Conservation (phyloP, 2,888 invertebrate genomes). For the Phyllotreta striolata region DNA sequence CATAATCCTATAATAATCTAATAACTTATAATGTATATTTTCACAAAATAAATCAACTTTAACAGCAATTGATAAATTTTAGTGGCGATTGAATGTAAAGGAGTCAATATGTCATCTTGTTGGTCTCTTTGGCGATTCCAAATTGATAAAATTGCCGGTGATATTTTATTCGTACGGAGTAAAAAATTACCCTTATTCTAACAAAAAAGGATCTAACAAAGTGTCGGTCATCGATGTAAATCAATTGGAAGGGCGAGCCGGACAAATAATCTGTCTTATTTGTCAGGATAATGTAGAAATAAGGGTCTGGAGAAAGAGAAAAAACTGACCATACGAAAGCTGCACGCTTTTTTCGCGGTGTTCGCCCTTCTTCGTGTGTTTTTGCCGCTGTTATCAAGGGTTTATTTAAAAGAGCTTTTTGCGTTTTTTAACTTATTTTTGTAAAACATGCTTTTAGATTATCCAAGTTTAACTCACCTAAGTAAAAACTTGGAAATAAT, state of each 20-base stretch:
- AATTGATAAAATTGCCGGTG: conserved; percentile 30
- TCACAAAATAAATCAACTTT: no score
- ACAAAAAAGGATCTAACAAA: conserved; percentile 45
- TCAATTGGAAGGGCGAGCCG: conserved; percentile 59
- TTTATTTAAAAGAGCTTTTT: not conserved
- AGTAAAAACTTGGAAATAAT: no score
- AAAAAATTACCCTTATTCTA: conserved; percentile 30
- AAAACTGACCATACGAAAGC: conserved; percentile 52
- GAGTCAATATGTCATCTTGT: no score
- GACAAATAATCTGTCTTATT: conserved; percentile 61
- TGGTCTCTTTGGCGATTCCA: conserved; percentile 5
- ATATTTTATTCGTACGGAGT: conserved; percentile 28
- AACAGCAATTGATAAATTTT: no score
- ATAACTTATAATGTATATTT: no score
- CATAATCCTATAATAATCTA: no score
- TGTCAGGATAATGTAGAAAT: conserved; percentile 59
- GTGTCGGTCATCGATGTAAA: conserved; percentile 58
- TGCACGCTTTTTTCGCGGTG: conserved; percentile 41
- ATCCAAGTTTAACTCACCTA: no score
- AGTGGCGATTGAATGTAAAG: no score
- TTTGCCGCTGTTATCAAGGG: conserved; percentile 12
- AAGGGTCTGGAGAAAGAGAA: conserved; percentile 55
- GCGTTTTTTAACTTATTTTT: conserved; percentile 13
- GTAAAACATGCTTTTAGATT: no score
- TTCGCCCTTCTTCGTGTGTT: conserved; percentile 15